Base-by-base conservation (phyloP, 2,888 invertebrate species). In the Suillia variegata region DNA sequence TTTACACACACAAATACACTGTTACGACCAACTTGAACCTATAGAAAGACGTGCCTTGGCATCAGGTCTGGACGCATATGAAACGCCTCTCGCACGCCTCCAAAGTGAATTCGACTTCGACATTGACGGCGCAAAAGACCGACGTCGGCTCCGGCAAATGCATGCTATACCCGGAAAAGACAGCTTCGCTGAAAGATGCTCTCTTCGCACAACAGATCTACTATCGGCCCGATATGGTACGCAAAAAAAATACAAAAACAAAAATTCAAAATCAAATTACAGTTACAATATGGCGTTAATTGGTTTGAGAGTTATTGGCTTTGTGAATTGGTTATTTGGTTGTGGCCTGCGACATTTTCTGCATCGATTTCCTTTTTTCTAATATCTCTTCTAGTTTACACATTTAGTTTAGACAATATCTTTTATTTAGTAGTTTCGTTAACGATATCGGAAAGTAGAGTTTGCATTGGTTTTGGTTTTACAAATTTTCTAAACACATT, bases 31-130 rank as follows among this genome's bases (percentile, higher is more conserved):
- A 56, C 50, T n/a, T n/a, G n/a, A n/a, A 45, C 15, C 66, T 71
- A 68, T 74, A 77, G 77, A 78, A 78, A 75, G 78, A 78, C 59
- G 71, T 77, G 68, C 79, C 79, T 34, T 79, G 79, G 79, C 80
- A 80, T 75, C 79, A 79, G 67, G 79, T 80, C 66, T 79, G 79
- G 79, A 79, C 79, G 60, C 80, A 79, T 64, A 79, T 79, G 80
- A 79, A 80, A 71, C 79, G 79, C 67, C 73, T 80, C 62, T 80
- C 79, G 57, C 75, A 78, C 67, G 76, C 79, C 73, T 78, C 79
- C 62, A 79, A 79, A 74, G 78, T 80, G 67, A 79, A 79, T 68
- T 76, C 76, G 53, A 77, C 79, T 57, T 79, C 64, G 69, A 80
- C 78, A 56, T 69, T 79, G 72, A 79, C 79, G 57, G 71, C 75